A percentile compares a stretch with the other conserved stretches of the same genome.
These are phyloP conservation scores for Pelochelys cantorii DNA, from an alignment of 2,797 vertebrate species.

Conservation along the genomic window DNA sequence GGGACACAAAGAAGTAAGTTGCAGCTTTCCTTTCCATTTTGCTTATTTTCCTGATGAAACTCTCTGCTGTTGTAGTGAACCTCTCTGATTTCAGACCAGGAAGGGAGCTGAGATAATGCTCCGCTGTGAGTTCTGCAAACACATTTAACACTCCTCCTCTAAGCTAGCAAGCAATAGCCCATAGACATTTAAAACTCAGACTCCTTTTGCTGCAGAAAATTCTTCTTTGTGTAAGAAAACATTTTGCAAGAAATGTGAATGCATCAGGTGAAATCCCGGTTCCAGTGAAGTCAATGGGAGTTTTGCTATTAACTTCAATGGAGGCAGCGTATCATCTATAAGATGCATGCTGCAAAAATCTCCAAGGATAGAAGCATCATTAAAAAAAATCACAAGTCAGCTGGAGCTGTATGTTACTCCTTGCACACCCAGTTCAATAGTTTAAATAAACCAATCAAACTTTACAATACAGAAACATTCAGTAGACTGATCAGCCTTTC, in stretches of 20 bases:
- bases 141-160: not conserved
- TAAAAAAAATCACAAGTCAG: not conserved
- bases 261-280: not conserved
- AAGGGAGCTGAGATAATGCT: not conserved
- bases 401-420: not conserved
- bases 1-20: conserved; percentile 77
- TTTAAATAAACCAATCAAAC: not conserved
- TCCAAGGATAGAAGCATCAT: not conserved
- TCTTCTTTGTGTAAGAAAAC: not conserved
- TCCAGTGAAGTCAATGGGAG: not conserved
- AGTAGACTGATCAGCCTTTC: not conserved
- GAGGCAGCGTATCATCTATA: not conserved
- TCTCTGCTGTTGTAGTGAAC: not conserved
- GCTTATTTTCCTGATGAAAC: not conserved
- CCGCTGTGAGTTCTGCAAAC: not conserved
- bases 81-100: conserved; percentile 1
- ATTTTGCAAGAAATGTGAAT: not conserved
- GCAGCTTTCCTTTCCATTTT: not conserved
- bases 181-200: not conserved
- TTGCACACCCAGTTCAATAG: not conserved
- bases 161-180: not conserved
- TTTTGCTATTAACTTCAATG: not conserved
- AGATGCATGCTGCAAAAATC: not conserved
- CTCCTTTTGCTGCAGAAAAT: not conserved
- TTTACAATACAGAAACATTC: not conserved